Base-by-base conservation (phyloP, 2,888 invertebrate species). In the Cylindroiulus punctatus region DNA sequence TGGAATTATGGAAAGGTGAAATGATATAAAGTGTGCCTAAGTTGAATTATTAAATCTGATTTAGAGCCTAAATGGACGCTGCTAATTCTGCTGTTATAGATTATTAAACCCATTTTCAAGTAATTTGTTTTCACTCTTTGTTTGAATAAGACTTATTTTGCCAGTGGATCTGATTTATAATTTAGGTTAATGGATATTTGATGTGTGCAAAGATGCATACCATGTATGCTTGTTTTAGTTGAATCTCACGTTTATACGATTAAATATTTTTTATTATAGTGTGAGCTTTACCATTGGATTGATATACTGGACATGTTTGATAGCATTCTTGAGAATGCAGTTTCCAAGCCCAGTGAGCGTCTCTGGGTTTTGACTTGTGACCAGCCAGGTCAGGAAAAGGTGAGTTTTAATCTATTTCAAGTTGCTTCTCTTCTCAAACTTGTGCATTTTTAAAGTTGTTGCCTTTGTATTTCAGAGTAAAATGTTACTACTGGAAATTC, bases 281-380 rank as follows among this genome's bases (percentile, higher is more conserved):
- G 96, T 91, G 96, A 96, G 91, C 91, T 96, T 26, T 95, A 95
- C 89, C 95, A 96, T 90, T 96, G 96, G 96, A 95, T 95, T 88
- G 95, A 95, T 91, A 94, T 96, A 30, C 91, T 96, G 86, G 96
- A 96, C 91, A 93, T 94, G 81, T 94, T 94, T 89, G 95, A 95
- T 90, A 93, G 93, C 87, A 94, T 96, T 88, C 91, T 96, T 88
- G 95, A 95, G 89, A 93, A 94, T 90, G 95, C 95, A n/a, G 94
- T 95, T 84, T 92, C 93, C 87, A 92, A 92, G 88, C 92, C 92
- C 87, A 91, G 91, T 22, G 93, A 93, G 87, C 93, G 93, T 89
- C 92, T 93, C 88, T 95, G 95, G 95, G 93, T 93, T 88, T 91
- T 96, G 88, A 93, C 93, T 86, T 95, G 95, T 91, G 96, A 96